Percentiles rank a stretch among this genome's conserved stretches.
Conservation (phyloP, 2,113 vertebrate genomes). For the Nycticorax nycticorax region DNA sequence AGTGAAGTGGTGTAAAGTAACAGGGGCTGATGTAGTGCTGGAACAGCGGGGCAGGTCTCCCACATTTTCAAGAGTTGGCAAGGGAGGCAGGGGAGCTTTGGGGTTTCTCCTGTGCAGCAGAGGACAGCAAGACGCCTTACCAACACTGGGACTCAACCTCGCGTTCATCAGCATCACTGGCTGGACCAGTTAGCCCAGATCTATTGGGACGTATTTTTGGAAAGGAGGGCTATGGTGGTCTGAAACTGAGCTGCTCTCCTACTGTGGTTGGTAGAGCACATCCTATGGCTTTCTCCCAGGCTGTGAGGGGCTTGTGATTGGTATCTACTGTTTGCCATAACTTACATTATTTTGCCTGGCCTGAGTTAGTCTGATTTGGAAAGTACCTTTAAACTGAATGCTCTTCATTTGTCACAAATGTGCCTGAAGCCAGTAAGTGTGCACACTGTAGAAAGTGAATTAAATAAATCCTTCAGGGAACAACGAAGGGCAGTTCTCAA, state of each 20-base stretch:
- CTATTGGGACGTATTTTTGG: not conserved
- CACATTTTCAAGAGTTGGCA: not conserved
- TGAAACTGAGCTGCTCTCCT: not conserved
- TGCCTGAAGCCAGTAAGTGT: not conserved
- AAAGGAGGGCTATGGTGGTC: not conserved
- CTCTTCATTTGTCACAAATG: not conserved
- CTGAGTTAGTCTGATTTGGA: not conserved
- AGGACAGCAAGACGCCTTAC: not conserved
- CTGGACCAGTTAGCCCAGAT: not conserved
- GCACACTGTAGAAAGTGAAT: not conserved
- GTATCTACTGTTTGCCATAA: not conserved
- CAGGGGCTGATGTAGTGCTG: not conserved
- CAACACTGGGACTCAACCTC: rapidly evolving
- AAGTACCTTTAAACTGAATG: not conserved
- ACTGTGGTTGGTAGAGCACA: not conserved
- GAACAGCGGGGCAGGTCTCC: not conserved
- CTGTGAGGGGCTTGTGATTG: not conserved
- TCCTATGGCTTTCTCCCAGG: not conserved
- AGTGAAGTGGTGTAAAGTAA: not conserved
- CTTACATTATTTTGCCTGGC: not conserved
- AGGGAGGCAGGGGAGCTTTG: not conserved
- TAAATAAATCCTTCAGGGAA: not conserved
- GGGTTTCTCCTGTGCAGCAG: not conserved
- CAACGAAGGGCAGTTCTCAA: not conserved
- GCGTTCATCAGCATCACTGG: rapidly evolving